phyloP scores from a whole-genome alignment of 1,140 invertebrate species.

The Scylla paramamosain region DNA sequence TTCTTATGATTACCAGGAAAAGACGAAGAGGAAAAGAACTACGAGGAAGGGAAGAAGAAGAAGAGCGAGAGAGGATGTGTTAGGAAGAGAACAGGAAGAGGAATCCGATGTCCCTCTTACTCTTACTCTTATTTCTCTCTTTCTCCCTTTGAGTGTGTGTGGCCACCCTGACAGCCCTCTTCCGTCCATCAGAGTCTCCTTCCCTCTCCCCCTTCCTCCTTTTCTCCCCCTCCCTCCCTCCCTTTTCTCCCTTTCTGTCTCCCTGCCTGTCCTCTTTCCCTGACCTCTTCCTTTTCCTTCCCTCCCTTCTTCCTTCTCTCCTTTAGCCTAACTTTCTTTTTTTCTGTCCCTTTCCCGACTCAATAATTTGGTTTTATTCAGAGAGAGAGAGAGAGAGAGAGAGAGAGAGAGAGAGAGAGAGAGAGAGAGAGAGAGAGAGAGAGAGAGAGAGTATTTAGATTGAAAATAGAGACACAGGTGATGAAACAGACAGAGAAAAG shows the following conservation, averaged over 20 bases:
- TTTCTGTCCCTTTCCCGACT: neutral
- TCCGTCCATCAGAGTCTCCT: neutral
- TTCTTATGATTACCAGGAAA: too few relatives aligned
- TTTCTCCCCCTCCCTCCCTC: neutral
- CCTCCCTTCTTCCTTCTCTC: neutral
- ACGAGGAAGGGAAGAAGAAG: neutral
- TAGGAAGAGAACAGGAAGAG: conserved; percentile 11
- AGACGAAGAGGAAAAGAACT: neutral
- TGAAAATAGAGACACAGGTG: neutral
- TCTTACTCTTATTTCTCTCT: conserved; percentile 4
- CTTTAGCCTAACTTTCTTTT: neutral
- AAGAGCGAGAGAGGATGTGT: neutral
- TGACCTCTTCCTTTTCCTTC: neutral
- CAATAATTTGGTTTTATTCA: neutral
- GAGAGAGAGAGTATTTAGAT: neutral
- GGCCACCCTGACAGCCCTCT: neutral
- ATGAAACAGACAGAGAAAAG: neutral
- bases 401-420: conserved; percentile 12
- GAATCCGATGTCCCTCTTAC: neutral
- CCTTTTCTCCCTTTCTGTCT: neutral
- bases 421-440: neutral
- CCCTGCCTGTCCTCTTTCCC: neutral
- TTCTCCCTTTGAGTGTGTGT: neutral
- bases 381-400: too few relatives aligned
- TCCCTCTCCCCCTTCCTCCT: neutral